Evolutionary conservation across 2,888 invertebrate species (phyloP).

Genomic region (Pollenia amentaria): DNA sequence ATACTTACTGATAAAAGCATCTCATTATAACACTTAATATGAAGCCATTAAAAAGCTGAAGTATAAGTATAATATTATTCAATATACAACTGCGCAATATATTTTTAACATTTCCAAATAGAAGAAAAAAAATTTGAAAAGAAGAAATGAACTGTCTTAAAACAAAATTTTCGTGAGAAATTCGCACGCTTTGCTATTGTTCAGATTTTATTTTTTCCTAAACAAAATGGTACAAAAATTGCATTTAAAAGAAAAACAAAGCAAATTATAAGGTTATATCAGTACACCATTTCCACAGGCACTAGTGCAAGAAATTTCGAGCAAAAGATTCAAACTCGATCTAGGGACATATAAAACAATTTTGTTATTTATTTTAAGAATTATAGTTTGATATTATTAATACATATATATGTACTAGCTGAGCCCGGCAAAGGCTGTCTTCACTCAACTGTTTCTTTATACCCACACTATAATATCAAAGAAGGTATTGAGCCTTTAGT

Average conservation of each 20-base stretch:
- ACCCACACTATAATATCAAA: too few relatives aligned
- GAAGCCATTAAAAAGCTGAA: slow-evolving; percentile 49
- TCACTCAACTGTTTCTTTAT: too few relatives aligned
- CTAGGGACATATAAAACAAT: too few relatives aligned
- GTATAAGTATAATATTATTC: slow-evolving; percentile 9
- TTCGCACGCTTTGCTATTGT: slow-evolving; percentile 74
- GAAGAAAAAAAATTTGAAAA: slow-evolving; percentile 11
- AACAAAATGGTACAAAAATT: slow-evolving; percentile 49
- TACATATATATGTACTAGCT: too few relatives aligned
- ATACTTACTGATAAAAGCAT: slow-evolving; percentile 52
- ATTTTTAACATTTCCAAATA: neutral
- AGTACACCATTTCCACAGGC: slow-evolving; percentile 32
- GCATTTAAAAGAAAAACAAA: slow-evolving; percentile 42
- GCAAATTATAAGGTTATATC: neutral
- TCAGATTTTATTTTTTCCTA: slow-evolving; percentile 20
- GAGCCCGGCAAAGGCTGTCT: too few relatives aligned
- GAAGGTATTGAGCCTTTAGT: too few relatives aligned
- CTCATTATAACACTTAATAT: slow-evolving; percentile 66
- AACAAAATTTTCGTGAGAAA: slow-evolving; percentile 74
- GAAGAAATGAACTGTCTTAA: slow-evolving; percentile 33
- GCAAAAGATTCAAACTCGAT: too few relatives aligned
- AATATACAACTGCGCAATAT: neutral
- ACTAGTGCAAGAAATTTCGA: too few relatives aligned
- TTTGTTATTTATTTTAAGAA: too few relatives aligned
- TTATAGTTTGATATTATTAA: too few relatives aligned